Evolutionary conservation across 2,113 vertebrate genomes (phyloP).

Genomic region (Macroglossus sobrinus): DNA sequence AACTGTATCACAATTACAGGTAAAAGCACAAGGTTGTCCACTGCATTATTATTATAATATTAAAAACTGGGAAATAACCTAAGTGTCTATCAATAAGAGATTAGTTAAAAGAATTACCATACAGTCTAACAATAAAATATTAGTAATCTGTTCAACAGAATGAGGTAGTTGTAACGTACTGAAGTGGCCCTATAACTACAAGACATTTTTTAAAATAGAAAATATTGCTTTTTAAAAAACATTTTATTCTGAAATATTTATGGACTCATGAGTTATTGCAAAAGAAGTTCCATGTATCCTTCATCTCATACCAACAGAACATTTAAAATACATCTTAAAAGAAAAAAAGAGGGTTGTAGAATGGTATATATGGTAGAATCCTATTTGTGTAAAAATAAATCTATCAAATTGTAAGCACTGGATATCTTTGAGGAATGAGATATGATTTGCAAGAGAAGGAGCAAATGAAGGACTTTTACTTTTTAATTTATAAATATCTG

Average conservation of each 20-base stretch:
- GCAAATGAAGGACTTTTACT: not conserved
- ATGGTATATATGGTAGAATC: not conserved
- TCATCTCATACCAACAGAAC: not conserved
- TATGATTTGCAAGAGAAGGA: not conserved
- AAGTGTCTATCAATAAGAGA: not conserved
- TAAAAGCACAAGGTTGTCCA: not conserved
- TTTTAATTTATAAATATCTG: conserved; percentile 36
- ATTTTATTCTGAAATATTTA: conserved; percentile 3
- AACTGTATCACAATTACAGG: not conserved
- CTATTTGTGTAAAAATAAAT: conserved; percentile 14
- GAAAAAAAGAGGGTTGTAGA: not conserved
- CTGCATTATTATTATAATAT: not conserved
- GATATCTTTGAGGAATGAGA: not conserved
- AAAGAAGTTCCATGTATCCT: not conserved
- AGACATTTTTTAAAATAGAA: not conserved
- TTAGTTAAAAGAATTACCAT: not conserved
- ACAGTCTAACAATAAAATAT: not conserved
- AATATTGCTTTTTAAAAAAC: not conserved
- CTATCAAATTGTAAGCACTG: not conserved
- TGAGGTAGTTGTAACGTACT: not conserved
- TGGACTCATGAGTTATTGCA: not conserved
- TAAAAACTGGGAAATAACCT: not conserved
- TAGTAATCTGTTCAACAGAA: not conserved
- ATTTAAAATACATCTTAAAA: conserved; percentile 4
- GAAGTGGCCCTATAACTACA: not conserved